Conservation (phyloP, 1,140 invertebrate species). For the Hestina assimilis region DNA sequence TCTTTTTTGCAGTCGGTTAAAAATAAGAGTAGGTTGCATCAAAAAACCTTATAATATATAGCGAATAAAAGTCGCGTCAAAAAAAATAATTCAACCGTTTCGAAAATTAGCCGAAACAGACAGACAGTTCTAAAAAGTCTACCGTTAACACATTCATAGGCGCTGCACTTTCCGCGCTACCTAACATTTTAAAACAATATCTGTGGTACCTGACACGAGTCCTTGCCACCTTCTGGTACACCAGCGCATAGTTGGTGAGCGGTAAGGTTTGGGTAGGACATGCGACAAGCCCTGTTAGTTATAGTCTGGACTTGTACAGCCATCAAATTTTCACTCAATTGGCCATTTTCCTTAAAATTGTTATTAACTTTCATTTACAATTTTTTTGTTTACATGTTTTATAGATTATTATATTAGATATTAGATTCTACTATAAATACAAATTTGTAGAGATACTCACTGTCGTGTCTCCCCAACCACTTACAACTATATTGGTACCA, state of each 20-base stretch:
- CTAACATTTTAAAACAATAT: background rate
- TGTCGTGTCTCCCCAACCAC: slow-evolving; percentile 27
- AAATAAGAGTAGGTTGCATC: no score
- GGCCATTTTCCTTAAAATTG: no score
- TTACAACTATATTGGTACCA: slow-evolving; percentile 16
- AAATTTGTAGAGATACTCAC: slow-evolving; percentile 11
- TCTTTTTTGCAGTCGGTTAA: no score
- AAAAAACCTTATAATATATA: no score
- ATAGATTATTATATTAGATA: background rate
- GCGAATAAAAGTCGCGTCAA: no score
- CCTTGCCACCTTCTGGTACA: slow-evolving; percentile 46
- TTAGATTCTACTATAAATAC: no score
- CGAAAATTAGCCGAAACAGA: no score
- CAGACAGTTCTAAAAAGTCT: no score
- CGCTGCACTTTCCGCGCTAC: background rate
- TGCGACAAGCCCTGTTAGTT: slow-evolving; percentile 37
- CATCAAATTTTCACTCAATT: slow-evolving; percentile 38
- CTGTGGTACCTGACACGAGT: slow-evolving; percentile 7
- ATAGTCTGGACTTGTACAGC: slow-evolving; percentile 45
- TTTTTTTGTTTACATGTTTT: background rate
- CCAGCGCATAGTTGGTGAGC: slow-evolving; percentile 79
- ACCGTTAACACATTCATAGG: no score
- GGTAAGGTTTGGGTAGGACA: slow-evolving; percentile 29
- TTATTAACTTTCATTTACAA: no score
- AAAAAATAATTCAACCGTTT: no score